Conservation (phyloP, 2,113 vertebrate species). For the Procavia capensis region DNA sequence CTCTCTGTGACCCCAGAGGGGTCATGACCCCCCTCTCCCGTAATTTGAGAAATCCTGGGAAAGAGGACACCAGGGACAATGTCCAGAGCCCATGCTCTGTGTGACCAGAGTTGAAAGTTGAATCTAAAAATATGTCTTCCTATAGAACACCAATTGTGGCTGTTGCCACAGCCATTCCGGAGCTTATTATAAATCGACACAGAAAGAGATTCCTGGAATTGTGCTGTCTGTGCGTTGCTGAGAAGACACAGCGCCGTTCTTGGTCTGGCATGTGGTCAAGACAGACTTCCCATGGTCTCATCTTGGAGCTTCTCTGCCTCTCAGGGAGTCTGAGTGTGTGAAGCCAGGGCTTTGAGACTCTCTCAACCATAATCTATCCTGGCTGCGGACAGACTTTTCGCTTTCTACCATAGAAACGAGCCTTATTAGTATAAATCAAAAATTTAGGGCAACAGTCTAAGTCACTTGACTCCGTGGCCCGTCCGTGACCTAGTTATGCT, state of each 20-base stretch:
- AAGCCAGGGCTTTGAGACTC: not conserved
- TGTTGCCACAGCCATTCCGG: conserved; percentile 50
- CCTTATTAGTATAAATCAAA: not conserved
- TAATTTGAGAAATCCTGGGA: conserved; percentile 72
- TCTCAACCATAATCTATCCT: not conserved
- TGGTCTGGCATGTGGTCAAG: not conserved
- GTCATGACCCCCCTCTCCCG: conserved; percentile 57
- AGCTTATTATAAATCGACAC: conserved; percentile 60
- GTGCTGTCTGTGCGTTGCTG: conserved; percentile 54
- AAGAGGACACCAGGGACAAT: conserved; percentile 62
- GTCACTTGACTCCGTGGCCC: not conserved
- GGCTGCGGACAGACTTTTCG: not conserved
- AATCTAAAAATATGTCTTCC: conserved; percentile 79
- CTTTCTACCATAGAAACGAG: not conserved
- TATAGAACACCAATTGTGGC: conserved; percentile 79
- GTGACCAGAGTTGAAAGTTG: conserved; percentile 67
- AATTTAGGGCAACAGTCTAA: not conserved
- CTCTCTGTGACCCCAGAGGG: conserved; percentile 58
- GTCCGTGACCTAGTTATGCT: not conserved
- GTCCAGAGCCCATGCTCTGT: conserved; percentile 73
- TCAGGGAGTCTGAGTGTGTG: not conserved
- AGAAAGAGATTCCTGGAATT: conserved; percentile 70
- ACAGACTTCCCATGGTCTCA: not conserved
- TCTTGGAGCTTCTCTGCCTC: not conserved
- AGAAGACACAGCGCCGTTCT: conserved; percentile 29